phyloP scores from a whole-genome alignment of 2,797 vertebrate genomes.

The Gymnoscopelus braueri region DNA sequence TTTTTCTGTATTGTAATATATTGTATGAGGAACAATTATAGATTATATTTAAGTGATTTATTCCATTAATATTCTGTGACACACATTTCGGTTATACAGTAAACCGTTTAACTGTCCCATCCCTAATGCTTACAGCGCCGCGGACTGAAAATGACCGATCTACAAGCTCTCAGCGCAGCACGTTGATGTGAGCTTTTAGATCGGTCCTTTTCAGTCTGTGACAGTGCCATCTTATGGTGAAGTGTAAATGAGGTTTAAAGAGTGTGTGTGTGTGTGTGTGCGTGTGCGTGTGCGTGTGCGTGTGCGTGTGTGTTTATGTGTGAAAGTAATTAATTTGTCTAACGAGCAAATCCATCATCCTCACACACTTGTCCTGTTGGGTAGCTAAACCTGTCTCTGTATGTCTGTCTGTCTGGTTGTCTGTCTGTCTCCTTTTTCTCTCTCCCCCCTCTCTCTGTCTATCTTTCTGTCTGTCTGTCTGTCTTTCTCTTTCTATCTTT shows the following conservation, averaged over 20 bases:
- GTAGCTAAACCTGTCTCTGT: constrained; percentile 45
- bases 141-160: too few relatives aligned
- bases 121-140: too few relatives aligned
- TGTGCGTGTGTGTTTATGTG: constrained; percentile 29
- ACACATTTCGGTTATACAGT: too few relatives aligned
- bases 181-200: too few relatives aligned
- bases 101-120: too few relatives aligned
- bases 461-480: background rate
- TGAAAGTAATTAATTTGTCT: constrained; percentile 53
- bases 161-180: too few relatives aligned
- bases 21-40: too few relatives aligned
- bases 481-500: constrained; percentile 13
- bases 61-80: too few relatives aligned
- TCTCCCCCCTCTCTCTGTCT: constrained; percentile 43
- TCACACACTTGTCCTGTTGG: constrained; percentile 61
- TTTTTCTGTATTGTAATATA: too few relatives aligned
- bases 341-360: constrained; percentile 59
- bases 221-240: too few relatives aligned
- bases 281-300: constrained; percentile 19
- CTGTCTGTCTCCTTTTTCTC: constrained; percentile 11
- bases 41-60: too few relatives aligned
- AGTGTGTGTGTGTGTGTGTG: background rate
- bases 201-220: too few relatives aligned
- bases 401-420: background rate
- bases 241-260: background rate